phyloP scores from a whole-genome alignment of 2,888 invertebrate species.

The Drosophila glabriapex region DNA sequence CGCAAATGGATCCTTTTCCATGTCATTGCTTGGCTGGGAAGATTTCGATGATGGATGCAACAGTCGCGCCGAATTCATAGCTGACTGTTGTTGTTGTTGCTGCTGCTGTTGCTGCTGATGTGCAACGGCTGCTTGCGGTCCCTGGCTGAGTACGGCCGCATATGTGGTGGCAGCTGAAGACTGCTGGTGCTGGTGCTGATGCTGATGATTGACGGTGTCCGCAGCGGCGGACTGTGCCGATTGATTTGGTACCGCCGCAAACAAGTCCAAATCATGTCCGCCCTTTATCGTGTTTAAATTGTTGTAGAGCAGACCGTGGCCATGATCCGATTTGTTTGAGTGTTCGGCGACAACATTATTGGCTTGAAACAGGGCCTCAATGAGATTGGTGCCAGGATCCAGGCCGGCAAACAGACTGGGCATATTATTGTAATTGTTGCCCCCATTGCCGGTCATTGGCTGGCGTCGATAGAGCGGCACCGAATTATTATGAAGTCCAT shows the following conservation, averaged over 20 bases:
- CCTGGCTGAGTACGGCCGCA: slow-evolving; percentile 85
- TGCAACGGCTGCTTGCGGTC: slow-evolving; percentile 61
- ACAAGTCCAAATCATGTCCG: slow-evolving; percentile 80
- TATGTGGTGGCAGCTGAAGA: slow-evolving; percentile 84
- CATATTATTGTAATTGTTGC: slow-evolving; percentile 65
- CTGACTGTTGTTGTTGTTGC: slow-evolving; percentile 37
- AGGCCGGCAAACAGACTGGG: slow-evolving; percentile 66
- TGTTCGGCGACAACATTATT: slow-evolving; percentile 67
- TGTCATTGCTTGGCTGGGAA: slow-evolving; percentile 54
- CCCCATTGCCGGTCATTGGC: slow-evolving; percentile 82
- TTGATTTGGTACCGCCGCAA: slow-evolving; percentile 68
- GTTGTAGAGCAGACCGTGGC: slow-evolving; percentile 79
- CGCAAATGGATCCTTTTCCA: slow-evolving; percentile 86
- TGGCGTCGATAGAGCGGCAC: slow-evolving; percentile 86
- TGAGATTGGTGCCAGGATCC: slow-evolving; percentile 80
- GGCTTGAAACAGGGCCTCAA: slow-evolving; percentile 83
- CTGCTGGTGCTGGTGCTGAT: slow-evolving; percentile 20
- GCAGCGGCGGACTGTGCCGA: slow-evolving; percentile 35
- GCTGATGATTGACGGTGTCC: slow-evolving; percentile 50
- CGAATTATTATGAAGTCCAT: slow-evolving; percentile 77
- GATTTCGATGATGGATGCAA: slow-evolving; percentile 48
- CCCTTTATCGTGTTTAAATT: slow-evolving; percentile 77
- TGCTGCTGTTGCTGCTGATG: slow-evolving; percentile 24
- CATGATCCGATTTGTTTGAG: slow-evolving; percentile 61
- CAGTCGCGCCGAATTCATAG: slow-evolving; percentile 33